These are phyloP conservation scores for Ciconia stormi DNA, from an alignment of 2,113 vertebrate genomes.

Conservation along the genomic window DNA sequence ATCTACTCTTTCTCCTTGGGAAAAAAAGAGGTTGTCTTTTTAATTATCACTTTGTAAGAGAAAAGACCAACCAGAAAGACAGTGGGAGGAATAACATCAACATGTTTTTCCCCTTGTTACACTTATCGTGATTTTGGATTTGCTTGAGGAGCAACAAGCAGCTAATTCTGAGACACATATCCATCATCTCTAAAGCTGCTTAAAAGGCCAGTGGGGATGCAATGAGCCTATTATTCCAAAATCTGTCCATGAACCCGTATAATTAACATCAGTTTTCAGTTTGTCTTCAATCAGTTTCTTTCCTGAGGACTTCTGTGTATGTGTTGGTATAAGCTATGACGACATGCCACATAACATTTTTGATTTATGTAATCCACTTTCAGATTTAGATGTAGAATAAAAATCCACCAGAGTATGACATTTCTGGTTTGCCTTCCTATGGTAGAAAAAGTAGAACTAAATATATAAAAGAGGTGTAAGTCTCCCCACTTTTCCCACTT, in stretches of 20 bases:
- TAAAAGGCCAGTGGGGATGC: background rate
- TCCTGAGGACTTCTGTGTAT: background rate
- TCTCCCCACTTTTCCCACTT: background rate
- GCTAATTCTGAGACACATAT: background rate
- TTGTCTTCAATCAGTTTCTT: background rate
- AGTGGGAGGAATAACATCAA: background rate
- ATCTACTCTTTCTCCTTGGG: slow-evolving; percentile 27
- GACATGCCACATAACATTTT: background rate
- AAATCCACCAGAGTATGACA: background rate
- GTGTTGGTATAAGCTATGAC: background rate
- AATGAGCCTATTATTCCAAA: background rate
- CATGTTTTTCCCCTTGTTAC: background rate
- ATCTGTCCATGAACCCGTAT: background rate
- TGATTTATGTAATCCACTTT: background rate
- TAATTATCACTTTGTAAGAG: slow-evolving; percentile 40
- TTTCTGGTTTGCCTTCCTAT: background rate
- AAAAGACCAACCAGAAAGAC: slow-evolving; percentile 38
- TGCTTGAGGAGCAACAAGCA: slow-evolving; percentile 1
- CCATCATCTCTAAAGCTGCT: background rate
- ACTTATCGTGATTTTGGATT: background rate
- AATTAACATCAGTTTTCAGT: background rate
- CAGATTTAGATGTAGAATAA: background rate
- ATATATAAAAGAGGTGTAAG: background rate
- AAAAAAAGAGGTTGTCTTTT: slow-evolving; percentile 15
- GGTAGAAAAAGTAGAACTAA: background rate